Base-by-base conservation (phyloP, 2,113 vertebrate species). In the Myotis lucifugus region DNA sequence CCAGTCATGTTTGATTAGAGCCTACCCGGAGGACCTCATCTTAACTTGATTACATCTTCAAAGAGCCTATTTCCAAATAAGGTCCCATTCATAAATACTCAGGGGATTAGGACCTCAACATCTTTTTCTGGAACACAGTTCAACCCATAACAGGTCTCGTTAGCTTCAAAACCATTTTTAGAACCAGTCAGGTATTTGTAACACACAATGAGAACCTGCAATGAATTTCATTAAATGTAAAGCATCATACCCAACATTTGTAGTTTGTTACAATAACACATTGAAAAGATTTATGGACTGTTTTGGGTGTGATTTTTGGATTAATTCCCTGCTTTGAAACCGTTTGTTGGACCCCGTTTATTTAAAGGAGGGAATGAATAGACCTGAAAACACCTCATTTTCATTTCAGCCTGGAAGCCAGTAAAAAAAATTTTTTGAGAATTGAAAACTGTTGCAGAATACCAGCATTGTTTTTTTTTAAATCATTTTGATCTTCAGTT, bases 291-390 rank as follows among this genome's bases (percentile, higher is more conserved):
- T 92, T 95, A 93, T 76, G 92, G 85, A 61, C 77, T 93, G 37
- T 85, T 91, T 66, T 74, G 61, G 46, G 87, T 95, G 87, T 91
- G 92, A 95, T 59, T 96, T 90, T 94, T 96, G 82, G 94, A 95
- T 93, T 95, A 95, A 94, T 94, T 95, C 81, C 69, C 83, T 93
- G 56, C 67, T 96, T 96, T 96, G 88, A 95, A 96, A 86, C 85
- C 64, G 85, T 91, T 92, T 96, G 79, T 85, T 94, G 77, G 42
- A 61, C 64, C n/a, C 29, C 56, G 29, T 93, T 94, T 96, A 87
- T 91, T 97, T 95, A 94, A 79, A 93, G 32, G 72, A 40, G 37
- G 59, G 88, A 93, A 89, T 85, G 74, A 91, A 73, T 87, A 88
- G 93, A 95, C 46, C 69, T 56, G 25, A 96, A 96, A 90, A 91